These are phyloP conservation scores for Patella vulgata DNA, from an alignment of 1,140 invertebrate species.

Conservation along the genomic window DNA sequence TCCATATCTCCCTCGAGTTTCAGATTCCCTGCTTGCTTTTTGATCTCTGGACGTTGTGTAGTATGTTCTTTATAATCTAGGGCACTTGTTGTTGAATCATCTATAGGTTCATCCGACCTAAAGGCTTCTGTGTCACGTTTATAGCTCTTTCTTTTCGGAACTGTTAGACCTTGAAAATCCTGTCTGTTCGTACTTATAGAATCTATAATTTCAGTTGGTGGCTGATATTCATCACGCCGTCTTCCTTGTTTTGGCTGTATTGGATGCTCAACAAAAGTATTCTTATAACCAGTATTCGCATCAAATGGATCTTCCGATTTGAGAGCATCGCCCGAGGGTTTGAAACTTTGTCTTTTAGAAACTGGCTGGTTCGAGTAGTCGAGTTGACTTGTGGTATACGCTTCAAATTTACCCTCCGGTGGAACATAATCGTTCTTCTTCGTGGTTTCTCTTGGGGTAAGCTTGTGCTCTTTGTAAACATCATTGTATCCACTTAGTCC, in stretches of 20 bases:
- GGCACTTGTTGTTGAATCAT: too few relatives aligned
- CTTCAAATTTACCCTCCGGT: conserved; percentile 14
- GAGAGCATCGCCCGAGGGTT: conserved; percentile 29
- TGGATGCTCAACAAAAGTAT: conserved; percentile 38
- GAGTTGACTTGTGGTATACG: not conserved
- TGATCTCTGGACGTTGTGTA: conserved; percentile 23
- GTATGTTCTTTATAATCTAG: too few relatives aligned
- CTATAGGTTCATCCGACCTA: too few relatives aligned
- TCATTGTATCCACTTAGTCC: conserved; percentile 58
- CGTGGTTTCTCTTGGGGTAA: conserved; percentile 42
- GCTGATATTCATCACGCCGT: not conserved
- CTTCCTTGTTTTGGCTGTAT: not conserved
- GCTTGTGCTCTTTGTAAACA: conserved; percentile 59
- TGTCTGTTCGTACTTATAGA: conserved; percentile 56
- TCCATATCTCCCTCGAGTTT: conserved; percentile 17
- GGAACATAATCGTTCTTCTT: conserved; percentile 52
- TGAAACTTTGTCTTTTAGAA: conserved; percentile 11
- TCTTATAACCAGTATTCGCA: not conserved
- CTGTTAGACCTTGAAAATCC: conserved; percentile 24
- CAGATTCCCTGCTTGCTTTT: too few relatives aligned
- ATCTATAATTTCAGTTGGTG: conserved; percentile 32
- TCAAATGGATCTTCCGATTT: conserved; percentile 9
- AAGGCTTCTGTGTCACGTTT: too few relatives aligned
- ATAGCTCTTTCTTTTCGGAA: too few relatives aligned
- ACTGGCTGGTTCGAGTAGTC: not conserved